Evolutionary conservation across 1,140 invertebrate genomes (phyloP).

Genomic region (Saccostrea cuccullata): DNA sequence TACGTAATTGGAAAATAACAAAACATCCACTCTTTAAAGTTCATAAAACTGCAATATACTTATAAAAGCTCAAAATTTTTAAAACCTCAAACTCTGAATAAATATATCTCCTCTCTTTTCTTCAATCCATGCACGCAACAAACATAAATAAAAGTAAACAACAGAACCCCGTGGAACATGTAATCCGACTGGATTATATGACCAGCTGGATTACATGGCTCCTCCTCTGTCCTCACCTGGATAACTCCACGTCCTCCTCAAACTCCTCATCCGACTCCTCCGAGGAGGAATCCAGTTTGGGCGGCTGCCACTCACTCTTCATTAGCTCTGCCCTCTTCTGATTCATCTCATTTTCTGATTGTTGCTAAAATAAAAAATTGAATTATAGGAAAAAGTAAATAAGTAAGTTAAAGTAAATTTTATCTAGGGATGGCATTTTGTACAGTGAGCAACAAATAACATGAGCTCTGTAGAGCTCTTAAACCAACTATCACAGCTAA

Average conservation of each 20-base stretch:
- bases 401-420: no score
- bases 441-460: no score
- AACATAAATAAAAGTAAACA: neutral
- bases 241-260: constrained; percentile 62
- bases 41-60: no score
- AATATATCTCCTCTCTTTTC: no score
- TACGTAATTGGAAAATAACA: no score
- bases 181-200: no score
- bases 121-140: neutral
- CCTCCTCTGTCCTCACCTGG: neutral
- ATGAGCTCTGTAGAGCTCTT: no score
- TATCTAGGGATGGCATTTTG: no score
- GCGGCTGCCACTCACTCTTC: constrained; percentile 71
- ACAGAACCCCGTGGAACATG: neutral
- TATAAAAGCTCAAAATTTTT: neutral
- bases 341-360: constrained; percentile 62
- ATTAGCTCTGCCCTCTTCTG: constrained; percentile 60
- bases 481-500: no score
- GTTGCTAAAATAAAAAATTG: constrained; percentile 66
- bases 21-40: no score
- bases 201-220: no score
- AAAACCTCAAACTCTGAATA: neutral
- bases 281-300: constrained; percentile 67
- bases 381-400: no score
- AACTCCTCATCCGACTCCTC: constrained; percentile 65